Base-by-base conservation (phyloP, 2,113 vertebrate genomes). In the Pitta sordida region DNA sequence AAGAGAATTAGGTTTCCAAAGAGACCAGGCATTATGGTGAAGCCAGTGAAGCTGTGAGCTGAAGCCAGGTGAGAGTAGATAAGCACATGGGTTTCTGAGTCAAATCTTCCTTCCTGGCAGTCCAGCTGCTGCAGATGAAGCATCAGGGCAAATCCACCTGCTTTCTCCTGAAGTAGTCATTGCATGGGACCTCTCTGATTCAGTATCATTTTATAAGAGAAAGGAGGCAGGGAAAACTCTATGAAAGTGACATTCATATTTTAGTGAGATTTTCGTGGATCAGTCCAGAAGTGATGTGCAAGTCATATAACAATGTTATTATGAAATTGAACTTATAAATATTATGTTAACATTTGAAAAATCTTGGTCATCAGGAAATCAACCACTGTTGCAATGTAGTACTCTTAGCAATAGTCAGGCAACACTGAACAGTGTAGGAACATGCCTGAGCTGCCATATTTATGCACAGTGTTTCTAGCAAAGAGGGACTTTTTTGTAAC, bases 1-100 rank as follows among this genome's bases (percentile, higher is more conserved):
- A 76, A 15, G 73, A 91, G 63, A 88, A 58, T 34, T 10, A 32
- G 29, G 32, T 88, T 94, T 90, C 92, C 79, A 88, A 78, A 91
- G 63, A 80, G 53, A 83, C 13, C 13, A 44, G 29, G 41, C 1
- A 1, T 37, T 62, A 41, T 0, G 6, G 63, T 60, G 70, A 32
- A 92, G 71, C 49, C 80, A 30, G 64, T 18, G 48, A 67, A 16
- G 69, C 0, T 29, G 67, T 0, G 6, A 69, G 46, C 53, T 17
- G 19, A 39, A 79, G 37, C 41, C 59, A 88, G 59, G 70, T 80
- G 46, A 90, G 5, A 32, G 29, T 63, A 88, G 34, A 88, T 13
- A 36, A 83, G 73, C 29, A 22, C 0, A 2, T 11, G 34, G 24
- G 15, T 20, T 21, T 67, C 56, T 32, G n/a, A 71, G 58, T 22